Base-by-base conservation (phyloP, 2,797 vertebrate species). In the Apodemus agrarius region DNA sequence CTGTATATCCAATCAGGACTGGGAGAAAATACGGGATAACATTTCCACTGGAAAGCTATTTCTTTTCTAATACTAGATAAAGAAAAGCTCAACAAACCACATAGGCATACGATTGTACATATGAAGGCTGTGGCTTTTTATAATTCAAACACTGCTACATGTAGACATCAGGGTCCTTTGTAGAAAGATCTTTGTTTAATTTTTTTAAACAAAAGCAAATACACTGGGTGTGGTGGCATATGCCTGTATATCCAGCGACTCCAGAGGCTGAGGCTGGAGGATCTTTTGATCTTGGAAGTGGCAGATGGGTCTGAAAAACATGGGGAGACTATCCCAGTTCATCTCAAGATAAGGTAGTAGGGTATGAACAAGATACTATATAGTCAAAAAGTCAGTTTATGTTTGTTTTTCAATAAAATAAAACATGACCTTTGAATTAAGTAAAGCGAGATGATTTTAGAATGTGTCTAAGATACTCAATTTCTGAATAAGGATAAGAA, bases 111-210 rank as follows among this genome's bases (percentile, higher is more conserved):
- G 4, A 1, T 4, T 57, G 0, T 82, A 4, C 40, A 59, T 89
- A 3, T 85, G 7, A 82, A 92, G 3, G 0, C 13, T 65, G 1
- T 61, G n/a, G 3, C 16, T 90, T 92, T 93, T 63, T n/a, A 72
- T 63, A 95, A 43, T 63, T 91, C 22, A 69, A 52, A 61, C 54
- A 65, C 81, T 49, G 37, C 10, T 65, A 12, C 6, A 54, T 26
- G 54, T 34, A 59, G 29, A 24, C n/a, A 93, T 80, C n/a, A 84
- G 54, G 91, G 26, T 24, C 3, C 43, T 91, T 91, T 78, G n/a
- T 89, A 12, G 3, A 74, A 96, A 89, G 31, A 84, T 21, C 8
- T 96, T 93, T 54, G 21, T 87, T 95, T 91, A 31, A 54, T 52
- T 67, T 81, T 16, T 40, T 85, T 17, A 24, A 61, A 76, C 16